These are phyloP conservation scores for Megamerina dolium DNA, from an alignment of 2,888 invertebrate genomes.

Conservation along the genomic window DNA sequence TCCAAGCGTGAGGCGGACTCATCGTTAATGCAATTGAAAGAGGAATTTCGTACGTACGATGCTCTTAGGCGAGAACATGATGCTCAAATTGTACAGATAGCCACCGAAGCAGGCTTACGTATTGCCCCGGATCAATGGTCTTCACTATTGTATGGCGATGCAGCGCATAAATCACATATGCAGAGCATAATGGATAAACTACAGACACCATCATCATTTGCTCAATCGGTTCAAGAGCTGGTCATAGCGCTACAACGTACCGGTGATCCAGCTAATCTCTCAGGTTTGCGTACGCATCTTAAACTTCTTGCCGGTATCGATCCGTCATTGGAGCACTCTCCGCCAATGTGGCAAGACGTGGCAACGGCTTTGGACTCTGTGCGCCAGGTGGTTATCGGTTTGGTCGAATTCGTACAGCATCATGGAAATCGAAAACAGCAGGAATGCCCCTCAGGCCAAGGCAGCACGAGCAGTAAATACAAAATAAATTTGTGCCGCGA, in stretches of 20 bases:
- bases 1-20: constrained; percentile 95
- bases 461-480: constrained; percentile 66
- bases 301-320: constrained; percentile 83
- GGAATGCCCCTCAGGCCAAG: constrained; percentile 50
- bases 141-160: constrained; percentile 90
- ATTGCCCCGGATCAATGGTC: constrained; percentile 99
- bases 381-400: constrained; percentile 65
- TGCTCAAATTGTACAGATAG: constrained; percentile 97
- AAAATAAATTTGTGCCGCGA: constrained; percentile 90
- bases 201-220: constrained; percentile 89
- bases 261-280: constrained; percentile 74
- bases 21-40: constrained; percentile 95
- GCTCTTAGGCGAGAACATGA: constrained; percentile 91
- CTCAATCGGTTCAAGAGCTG: constrained; percentile 83
- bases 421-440: constrained; percentile 64
- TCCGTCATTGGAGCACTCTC: constrained; percentile 66
- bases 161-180: constrained; percentile 95
- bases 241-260: constrained; percentile 85
- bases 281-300: constrained; percentile 69
- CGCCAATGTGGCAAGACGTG: constrained; percentile 61
- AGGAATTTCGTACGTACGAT: constrained; percentile 94
- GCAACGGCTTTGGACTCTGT: constrained; percentile 64
- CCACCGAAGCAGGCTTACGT: constrained; percentile 91
- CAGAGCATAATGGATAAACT: constrained; percentile 85
- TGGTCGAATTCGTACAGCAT: constrained; percentile 71